Evolutionary conservation across 1,140 invertebrate genomes (phyloP).

Genomic region (Babylonia areolata): DNA sequence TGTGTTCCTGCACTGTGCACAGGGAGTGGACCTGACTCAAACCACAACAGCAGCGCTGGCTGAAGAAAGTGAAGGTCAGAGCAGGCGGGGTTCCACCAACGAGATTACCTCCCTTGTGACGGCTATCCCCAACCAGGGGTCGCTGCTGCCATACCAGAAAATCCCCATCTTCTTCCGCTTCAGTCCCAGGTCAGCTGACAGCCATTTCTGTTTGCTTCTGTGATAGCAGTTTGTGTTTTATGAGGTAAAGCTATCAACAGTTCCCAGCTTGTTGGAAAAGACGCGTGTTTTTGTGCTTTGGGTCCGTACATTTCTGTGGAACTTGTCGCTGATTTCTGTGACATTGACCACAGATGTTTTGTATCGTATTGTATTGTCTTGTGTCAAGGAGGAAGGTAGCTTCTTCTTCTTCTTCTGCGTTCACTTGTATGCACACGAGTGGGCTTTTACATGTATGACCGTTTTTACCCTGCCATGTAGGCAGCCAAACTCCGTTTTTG

Average conservation of each 20-base stretch:
- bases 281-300: not conserved
- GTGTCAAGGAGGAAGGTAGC: too few species aligned
- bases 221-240: not conserved
- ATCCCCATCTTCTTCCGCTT: slow-evolving; percentile 75
- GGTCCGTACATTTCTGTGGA: too few species aligned
- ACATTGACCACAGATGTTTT: too few species aligned
- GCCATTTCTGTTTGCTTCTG: not conserved
- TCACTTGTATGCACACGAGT: too few species aligned
- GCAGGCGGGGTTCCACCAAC: slow-evolving; percentile 65
- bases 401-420: too few species aligned
- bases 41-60: slow-evolving; percentile 64
- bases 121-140: slow-evolving; percentile 74
- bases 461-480: too few species aligned
- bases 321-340: too few species aligned
- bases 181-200: slow-evolving; percentile 71
- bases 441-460: too few species aligned
- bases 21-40: slow-evolving; percentile 73
- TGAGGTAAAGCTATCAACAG: too few species aligned
- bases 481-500: too few species aligned
- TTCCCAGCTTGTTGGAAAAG: too few species aligned
- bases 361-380: too few species aligned
- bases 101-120: slow-evolving; percentile 73
- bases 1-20: not conserved
- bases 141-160: slow-evolving; percentile 73
- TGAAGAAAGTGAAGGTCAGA: slow-evolving; percentile 41